Conservation (phyloP, 2,888 invertebrate genomes). For the Cataglyphis altisquamis region DNA sequence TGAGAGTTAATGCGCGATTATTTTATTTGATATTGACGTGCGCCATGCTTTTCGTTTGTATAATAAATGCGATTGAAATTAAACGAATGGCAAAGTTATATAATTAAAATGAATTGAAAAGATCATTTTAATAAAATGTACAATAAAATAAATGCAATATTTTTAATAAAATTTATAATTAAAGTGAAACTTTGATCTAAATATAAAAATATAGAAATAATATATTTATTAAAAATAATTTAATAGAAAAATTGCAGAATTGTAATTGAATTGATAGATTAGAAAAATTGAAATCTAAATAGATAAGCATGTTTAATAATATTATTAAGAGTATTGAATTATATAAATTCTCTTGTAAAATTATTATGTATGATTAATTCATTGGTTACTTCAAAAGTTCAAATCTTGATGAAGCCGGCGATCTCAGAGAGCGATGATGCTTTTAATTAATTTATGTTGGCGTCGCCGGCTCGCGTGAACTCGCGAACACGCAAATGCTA, state of each 20-base stretch:
- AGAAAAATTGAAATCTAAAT: background rate
- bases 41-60: background rate
- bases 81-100: conserved; percentile 7
- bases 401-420: conserved; percentile 11
- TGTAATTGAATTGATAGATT: background rate
- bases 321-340: background rate
- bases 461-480: background rate
- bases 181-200: background rate
- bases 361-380: conserved; percentile 27
- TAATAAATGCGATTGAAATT: conserved; percentile 4
- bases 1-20: conserved; percentile 15
- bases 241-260: background rate
- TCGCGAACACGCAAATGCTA: conserved; percentile 32
- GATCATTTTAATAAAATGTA: background rate
- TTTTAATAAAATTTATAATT: background rate
- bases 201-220: background rate
- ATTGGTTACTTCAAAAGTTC: background rate
- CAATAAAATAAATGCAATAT: background rate
- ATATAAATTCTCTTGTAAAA: background rate
- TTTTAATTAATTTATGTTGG: conserved; percentile 36
- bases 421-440: background rate
- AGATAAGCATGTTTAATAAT: background rate
- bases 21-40: conserved; percentile 8
- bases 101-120: background rate
- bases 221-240: background rate